These are phyloP conservation scores for Equus quagga DNA, from an alignment of 2,113 vertebrate genomes.

Conservation along the genomic window DNA sequence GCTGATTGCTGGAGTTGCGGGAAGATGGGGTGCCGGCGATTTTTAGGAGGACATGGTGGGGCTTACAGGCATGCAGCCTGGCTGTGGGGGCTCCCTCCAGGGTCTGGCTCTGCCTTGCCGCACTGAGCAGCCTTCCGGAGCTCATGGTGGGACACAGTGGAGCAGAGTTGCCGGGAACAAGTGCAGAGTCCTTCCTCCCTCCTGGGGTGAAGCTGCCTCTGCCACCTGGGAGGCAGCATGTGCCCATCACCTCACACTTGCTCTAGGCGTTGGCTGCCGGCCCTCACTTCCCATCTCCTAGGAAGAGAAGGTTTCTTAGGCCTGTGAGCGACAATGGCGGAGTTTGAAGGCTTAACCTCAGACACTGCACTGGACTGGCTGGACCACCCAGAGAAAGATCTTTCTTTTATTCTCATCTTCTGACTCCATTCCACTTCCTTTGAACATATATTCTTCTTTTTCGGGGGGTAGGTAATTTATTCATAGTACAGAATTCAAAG, in stretches of 20 bases:
- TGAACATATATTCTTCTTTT: neutral
- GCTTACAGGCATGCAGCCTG: neutral
- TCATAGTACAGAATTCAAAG: neutral
- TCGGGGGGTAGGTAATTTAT: neutral
- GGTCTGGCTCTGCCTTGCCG: neutral
- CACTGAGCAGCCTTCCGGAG: neutral
- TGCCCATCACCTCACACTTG: neutral
- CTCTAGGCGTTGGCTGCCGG: neutral
- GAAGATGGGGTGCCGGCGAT: neutral
- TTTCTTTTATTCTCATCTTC: neutral
- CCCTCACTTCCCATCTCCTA: neutral
- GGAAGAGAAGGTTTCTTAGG: neutral
- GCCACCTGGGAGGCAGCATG: neutral
- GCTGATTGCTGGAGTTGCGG: rapidly evolving
- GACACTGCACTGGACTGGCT: rapidly evolving
- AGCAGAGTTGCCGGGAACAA: neutral
- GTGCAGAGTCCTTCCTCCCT: neutral
- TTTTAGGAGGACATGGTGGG: neutral
- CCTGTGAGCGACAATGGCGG: neutral
- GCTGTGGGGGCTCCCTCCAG: neutral
- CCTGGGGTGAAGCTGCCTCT: neutral
- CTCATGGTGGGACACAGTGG: neutral
- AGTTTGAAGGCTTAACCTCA: neutral
- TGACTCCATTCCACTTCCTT: neutral
- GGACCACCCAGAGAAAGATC: neutral